Percentiles rank a stretch among this genome's conserved stretches.
Conservation (phyloP, 2,113 vertebrate genomes). For the Xenus cinereus region DNA sequence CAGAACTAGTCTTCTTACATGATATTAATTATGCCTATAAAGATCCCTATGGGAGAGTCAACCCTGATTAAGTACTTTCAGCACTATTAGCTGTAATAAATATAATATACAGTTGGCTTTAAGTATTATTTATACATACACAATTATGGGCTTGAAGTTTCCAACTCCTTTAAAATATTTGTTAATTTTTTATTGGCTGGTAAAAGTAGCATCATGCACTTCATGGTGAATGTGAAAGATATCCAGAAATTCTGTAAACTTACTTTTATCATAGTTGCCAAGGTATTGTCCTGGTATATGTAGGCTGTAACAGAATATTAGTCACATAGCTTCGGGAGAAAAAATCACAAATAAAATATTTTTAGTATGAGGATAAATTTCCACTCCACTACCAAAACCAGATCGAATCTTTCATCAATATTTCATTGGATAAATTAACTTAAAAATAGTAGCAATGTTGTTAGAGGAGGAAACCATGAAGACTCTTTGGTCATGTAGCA, state of each 20-base stretch:
- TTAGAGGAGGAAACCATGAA: not conserved
- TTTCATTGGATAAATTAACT: not conserved
- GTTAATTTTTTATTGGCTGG: not conserved
- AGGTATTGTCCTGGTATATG: not conserved
- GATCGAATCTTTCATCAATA: not conserved
- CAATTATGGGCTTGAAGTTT: not conserved
- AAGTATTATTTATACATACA: not conserved
- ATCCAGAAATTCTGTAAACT: not conserved
- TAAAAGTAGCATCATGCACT: not conserved
- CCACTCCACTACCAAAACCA: not conserved
- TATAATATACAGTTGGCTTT: not conserved
- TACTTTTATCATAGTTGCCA: not conserved
- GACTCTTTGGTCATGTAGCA: not conserved
- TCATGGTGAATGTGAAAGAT: not conserved
- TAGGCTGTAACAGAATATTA: not conserved
- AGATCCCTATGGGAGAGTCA: constrained; percentile 28
- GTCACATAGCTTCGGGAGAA: not conserved
- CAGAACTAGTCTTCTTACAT: constrained; percentile 34
- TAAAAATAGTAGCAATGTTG: not conserved
- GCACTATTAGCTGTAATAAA: not conserved
- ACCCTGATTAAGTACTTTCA: constrained; percentile 21
- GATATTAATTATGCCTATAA: constrained; percentile 50
- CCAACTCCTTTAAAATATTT: not conserved
- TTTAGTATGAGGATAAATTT: not conserved
- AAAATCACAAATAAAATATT: not conserved